A percentile compares a stretch with the other conserved stretches of the same genome.
phyloP scores from a whole-genome alignment of 2,113 vertebrate genomes.

The Bettongia penicillata region DNA sequence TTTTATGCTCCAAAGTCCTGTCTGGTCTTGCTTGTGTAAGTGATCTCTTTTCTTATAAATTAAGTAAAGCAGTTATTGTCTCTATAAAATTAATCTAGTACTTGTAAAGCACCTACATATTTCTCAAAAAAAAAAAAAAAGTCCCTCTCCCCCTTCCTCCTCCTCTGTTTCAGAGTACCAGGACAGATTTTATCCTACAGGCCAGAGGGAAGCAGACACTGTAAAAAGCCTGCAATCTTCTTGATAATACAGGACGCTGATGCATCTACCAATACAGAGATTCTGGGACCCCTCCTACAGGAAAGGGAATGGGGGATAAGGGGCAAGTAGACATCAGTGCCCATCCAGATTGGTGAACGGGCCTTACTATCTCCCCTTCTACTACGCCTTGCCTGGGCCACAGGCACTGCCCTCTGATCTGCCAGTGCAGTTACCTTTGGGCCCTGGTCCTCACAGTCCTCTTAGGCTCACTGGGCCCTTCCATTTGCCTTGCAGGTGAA shows the following conservation, averaged over 20 bases:
- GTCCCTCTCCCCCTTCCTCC: background rate
- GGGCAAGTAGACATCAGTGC: background rate
- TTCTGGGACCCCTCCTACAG: background rate
- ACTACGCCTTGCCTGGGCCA: background rate
- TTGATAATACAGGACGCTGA: too few species aligned
- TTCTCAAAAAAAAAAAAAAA: background rate
- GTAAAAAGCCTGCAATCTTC: background rate
- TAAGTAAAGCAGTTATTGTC: background rate
- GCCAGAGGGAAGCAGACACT: too few species aligned
- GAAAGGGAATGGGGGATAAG: background rate
- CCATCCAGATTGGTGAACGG: too few species aligned
- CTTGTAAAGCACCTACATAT: background rate
- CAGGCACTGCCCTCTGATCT: too few species aligned
- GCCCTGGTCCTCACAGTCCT: too few species aligned
- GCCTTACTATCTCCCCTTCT: background rate
- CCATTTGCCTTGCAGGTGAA: background rate
- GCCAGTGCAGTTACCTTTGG: too few species aligned
- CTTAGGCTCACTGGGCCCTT: background rate
- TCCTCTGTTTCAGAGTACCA: background rate
- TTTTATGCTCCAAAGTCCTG: background rate
- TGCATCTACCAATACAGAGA: background rate
- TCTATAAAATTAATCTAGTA: background rate
- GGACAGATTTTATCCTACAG: background rate
- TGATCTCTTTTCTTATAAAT: background rate
- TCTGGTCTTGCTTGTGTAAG: background rate